phyloP scores from a whole-genome alignment of 2,888 invertebrate species.

The Tetropium fuscum region DNA sequence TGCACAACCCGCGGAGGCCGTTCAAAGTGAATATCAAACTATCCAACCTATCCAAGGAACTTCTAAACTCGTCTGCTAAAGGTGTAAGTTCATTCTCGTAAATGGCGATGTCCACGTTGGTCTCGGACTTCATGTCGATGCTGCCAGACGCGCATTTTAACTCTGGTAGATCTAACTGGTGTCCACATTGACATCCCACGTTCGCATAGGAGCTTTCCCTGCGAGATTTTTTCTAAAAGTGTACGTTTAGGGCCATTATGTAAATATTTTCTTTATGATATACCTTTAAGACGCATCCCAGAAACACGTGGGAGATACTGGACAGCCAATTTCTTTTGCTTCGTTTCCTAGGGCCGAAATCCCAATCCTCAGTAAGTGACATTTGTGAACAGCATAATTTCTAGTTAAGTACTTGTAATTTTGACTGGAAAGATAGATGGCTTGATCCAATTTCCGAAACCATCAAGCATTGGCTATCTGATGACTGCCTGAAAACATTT shows the following conservation, averaged over 20 bases:
- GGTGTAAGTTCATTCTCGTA: slow-evolving; percentile 4
- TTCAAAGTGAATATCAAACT: slow-evolving; percentile 15
- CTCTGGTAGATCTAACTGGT: slow-evolving; percentile 5
- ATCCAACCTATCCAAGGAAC: slow-evolving; percentile 13
- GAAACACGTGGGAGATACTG: neutral
- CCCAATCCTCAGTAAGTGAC: slow-evolving; percentile 5
- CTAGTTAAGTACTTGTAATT: too few relatives aligned
- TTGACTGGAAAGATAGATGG: too few relatives aligned
- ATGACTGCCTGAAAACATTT: too few relatives aligned
- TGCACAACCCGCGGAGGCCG: slow-evolving; percentile 1
- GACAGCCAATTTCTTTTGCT: neutral
- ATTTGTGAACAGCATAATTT: slow-evolving; percentile 20
- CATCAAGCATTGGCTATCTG: too few relatives aligned
- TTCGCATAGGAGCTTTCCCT: neutral
- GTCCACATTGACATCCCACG: slow-evolving; percentile 3
- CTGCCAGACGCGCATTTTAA: neutral
- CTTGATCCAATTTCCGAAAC: too few relatives aligned
- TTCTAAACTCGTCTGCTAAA: slow-evolving; percentile 8
- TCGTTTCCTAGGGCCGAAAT: neutral
- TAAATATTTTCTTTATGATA: slow-evolving; percentile 1
- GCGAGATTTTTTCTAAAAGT: slow-evolving; percentile 14
- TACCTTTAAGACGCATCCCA: slow-evolving; percentile 24
- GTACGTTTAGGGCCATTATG: slow-evolving; percentile 1
- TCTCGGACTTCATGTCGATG: neutral
- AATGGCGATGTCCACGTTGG: neutral